Evolutionary conservation across 2,888 invertebrate genomes (phyloP).

Genomic region (Drosophila nr. perissopoda): DNA sequence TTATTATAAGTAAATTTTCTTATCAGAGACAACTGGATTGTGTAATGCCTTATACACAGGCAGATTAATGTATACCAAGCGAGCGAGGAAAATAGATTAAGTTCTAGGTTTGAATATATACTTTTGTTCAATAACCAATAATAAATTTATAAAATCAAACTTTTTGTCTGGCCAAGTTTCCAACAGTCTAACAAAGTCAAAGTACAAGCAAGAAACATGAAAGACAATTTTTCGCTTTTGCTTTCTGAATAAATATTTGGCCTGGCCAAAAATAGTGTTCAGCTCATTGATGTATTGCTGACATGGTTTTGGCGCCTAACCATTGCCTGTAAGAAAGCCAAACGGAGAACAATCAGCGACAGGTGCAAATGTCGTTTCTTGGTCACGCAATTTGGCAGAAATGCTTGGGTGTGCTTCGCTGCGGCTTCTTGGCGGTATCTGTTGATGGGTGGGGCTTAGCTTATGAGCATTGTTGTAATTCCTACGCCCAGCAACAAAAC

Average conservation of each 20-base stretch:
- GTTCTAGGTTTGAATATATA: background rate
- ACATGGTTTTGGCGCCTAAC: background rate
- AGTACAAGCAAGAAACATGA: conserved; percentile 17
- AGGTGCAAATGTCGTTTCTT: conserved; percentile 63
- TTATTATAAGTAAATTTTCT: background rate
- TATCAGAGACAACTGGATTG: background rate
- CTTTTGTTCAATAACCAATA: background rate
- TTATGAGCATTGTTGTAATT: conserved; percentile 43
- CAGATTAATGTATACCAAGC: background rate
- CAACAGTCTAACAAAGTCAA: background rate
- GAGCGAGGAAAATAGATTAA: background rate
- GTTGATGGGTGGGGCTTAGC: conserved; percentile 12
- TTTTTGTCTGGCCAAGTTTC: background rate
- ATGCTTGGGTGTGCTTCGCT: conserved; percentile 42
- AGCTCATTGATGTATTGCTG: conserved; percentile 12
- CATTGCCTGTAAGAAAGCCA: background rate
- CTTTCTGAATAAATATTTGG: conserved; percentile 29
- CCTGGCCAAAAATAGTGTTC: conserved; percentile 2
- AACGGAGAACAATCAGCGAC: conserved; percentile 33
- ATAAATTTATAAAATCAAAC: background rate
- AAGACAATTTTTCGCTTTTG: conserved; percentile 17
- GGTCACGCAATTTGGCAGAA: conserved; percentile 52
- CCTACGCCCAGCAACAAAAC: conserved; percentile 11
- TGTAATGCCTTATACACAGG: background rate
- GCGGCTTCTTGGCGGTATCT: conserved; percentile 23